Evolutionary conservation across 2,888 invertebrate species (phyloP).

Genomic region (Arrhopalites spinosus): DNA sequence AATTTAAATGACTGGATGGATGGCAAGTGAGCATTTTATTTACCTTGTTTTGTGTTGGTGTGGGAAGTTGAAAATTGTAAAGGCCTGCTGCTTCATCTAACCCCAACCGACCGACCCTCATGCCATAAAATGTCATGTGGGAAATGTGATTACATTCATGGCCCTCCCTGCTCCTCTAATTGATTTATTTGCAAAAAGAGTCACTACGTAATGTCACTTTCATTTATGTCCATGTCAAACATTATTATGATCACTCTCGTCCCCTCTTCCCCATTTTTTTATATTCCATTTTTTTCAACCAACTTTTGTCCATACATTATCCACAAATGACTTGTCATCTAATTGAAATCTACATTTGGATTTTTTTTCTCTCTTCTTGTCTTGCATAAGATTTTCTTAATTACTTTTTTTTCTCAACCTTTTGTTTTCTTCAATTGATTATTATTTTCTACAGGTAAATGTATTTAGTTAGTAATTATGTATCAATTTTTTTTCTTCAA

Average conservation of each 20-base stretch:
- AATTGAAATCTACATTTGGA: no score
- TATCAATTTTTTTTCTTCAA: no score
- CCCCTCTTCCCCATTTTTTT: neutral
- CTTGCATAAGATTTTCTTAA: no score
- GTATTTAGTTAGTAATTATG: no score
- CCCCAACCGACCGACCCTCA: neutral
- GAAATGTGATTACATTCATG: neutral
- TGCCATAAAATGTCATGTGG: conserved; percentile 24
- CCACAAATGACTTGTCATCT: no score
- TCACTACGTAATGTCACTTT: no score
- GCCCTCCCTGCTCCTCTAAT: conserved; percentile 12
- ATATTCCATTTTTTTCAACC: neutral
- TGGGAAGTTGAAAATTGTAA: neutral
- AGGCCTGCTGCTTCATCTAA: neutral
- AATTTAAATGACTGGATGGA: conserved; percentile 29
- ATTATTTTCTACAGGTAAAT: no score
- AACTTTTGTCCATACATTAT: neutral
- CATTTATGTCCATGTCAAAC: neutral
- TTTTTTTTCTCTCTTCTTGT: no score
- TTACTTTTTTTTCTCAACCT: no score
- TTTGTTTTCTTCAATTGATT: no score
- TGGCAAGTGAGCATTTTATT: conserved; percentile 28
- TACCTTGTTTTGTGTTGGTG: neutral
- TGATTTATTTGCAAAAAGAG: conserved; percentile 28
- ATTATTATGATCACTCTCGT: neutral